phyloP scores from a whole-genome alignment of 2,113 vertebrate genomes.

The Leptobrachium ailaonicum region DNA sequence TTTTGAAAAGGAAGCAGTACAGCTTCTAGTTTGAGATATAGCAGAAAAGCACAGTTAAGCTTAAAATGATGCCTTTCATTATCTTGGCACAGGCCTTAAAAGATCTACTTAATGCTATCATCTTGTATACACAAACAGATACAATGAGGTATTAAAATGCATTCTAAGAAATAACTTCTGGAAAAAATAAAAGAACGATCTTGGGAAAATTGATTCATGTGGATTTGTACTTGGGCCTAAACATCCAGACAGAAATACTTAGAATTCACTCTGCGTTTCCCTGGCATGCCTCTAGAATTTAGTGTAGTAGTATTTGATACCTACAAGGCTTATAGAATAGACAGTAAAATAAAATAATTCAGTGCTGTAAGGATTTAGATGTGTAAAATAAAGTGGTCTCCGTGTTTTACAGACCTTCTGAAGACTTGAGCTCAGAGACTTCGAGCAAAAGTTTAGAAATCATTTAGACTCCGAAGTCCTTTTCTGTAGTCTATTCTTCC shows the following conservation, averaged over 20 bases:
- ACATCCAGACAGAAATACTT: slow-evolving; percentile 26
- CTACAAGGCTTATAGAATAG: background rate
- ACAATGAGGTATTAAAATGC: slow-evolving; percentile 18
- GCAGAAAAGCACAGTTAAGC: background rate
- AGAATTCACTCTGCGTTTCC: slow-evolving; percentile 23
- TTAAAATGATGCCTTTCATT: slow-evolving; percentile 17
- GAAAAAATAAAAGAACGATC: slow-evolving; percentile 25
- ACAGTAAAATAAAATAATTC: no score
- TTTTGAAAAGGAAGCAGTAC: no score
- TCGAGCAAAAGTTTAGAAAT: no score
- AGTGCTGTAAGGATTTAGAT: no score
- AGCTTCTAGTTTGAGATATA: background rate
- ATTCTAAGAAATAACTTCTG: slow-evolving; percentile 33
- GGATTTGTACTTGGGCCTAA: slow-evolving; percentile 33
- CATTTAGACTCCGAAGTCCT: no score
- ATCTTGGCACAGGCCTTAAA: background rate
- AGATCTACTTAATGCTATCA: background rate
- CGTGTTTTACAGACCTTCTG: no score
- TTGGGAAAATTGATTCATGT: slow-evolving; percentile 40
- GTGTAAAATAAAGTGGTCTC: no score
- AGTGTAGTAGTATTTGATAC: background rate
- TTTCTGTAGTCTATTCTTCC: no score
- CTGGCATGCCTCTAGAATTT: background rate
- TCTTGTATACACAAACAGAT: slow-evolving; percentile 12
- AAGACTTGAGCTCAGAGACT: no score